A percentile compares a stretch with the other conserved stretches of the same genome.
Evolutionary conservation across 2,888 invertebrate genomes (phyloP).

Genomic region (Sialis lutaria): DNA sequence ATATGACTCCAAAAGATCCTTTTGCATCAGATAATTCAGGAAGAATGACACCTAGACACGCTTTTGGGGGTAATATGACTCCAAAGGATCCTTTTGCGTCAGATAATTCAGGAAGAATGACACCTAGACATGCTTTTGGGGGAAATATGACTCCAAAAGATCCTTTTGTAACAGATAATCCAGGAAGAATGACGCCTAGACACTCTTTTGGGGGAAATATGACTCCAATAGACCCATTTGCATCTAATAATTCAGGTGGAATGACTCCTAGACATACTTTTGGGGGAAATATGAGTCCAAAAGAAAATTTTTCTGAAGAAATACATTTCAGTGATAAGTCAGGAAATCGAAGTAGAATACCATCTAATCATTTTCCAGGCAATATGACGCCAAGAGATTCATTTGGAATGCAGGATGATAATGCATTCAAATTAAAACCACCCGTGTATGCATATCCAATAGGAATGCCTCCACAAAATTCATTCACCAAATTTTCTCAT

Average conservation of each 20-base stretch:
- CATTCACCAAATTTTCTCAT: neutral
- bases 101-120: neutral
- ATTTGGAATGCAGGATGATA: neutral
- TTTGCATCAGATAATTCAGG: neutral
- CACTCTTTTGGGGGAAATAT: neutral
- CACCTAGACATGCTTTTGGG: neutral
- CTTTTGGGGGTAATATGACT: neutral
- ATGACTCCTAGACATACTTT: neutral
- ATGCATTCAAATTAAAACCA: neutral
- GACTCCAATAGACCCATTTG: slow-evolving; percentile 2
- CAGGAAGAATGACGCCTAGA: neutral
- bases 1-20: neutral
- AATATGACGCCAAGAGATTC: neutral
- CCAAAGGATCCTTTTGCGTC: neutral
- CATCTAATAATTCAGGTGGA: neutral
- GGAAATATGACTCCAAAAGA: neutral
- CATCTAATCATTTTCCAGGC: too few species aligned
- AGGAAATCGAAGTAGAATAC: neutral
- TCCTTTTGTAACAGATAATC: neutral
- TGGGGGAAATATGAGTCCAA: neutral
- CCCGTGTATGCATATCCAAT: neutral
- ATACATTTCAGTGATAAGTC: neutral
- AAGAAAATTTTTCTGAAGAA: neutral
- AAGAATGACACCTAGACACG: neutral
- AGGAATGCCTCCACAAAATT: neutral